A percentile compares a stretch with the other conserved stretches of the same genome.
phyloP scores from a whole-genome alignment of 92 coral and sea anemone genomes.

The Umimayanthus chanpuru region DNA sequence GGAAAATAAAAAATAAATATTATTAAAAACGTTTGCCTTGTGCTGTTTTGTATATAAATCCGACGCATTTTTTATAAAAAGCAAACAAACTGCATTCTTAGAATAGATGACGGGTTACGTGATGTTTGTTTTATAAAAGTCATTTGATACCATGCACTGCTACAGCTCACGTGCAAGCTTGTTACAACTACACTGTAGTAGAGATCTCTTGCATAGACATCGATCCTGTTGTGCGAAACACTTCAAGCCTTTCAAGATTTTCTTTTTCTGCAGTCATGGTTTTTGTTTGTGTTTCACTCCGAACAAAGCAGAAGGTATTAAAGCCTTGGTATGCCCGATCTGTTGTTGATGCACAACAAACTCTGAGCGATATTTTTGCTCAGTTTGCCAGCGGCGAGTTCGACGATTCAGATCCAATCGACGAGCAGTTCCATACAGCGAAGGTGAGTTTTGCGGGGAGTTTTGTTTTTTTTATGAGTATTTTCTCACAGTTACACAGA shows the following conservation, averaged over 20 bases:
- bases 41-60: constrained; percentile 31
- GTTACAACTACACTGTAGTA: no score
- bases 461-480: constrained; percentile 28
- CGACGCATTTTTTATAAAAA: constrained; percentile 24
- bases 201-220: no score
- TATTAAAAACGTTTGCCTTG: constrained; percentile 19
- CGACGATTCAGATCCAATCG: constrained; percentile 11
- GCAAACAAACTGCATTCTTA: constrained; percentile 23
- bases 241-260: no score
- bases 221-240: no score
- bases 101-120: constrained; percentile 27
- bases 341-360: no score
- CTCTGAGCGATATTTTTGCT: no score
- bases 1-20: no score
- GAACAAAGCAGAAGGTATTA: no score
- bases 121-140: constrained; percentile 28
- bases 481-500: constrained; percentile 23
- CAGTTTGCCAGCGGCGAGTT: constrained; percentile 15
- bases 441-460: constrained; percentile 22
- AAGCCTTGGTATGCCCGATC: no score
- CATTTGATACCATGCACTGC: constrained; percentile 31
- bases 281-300: no score
- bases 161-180: constrained; percentile 25
- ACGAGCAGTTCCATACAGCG: constrained; percentile 14
- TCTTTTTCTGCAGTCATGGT: no score